A percentile compares a stretch with the other conserved stretches of the same genome.
These are phyloP conservation scores for Poecile atricapillus DNA, from an alignment of 2,113 vertebrate genomes.

Conservation along the genomic window DNA sequence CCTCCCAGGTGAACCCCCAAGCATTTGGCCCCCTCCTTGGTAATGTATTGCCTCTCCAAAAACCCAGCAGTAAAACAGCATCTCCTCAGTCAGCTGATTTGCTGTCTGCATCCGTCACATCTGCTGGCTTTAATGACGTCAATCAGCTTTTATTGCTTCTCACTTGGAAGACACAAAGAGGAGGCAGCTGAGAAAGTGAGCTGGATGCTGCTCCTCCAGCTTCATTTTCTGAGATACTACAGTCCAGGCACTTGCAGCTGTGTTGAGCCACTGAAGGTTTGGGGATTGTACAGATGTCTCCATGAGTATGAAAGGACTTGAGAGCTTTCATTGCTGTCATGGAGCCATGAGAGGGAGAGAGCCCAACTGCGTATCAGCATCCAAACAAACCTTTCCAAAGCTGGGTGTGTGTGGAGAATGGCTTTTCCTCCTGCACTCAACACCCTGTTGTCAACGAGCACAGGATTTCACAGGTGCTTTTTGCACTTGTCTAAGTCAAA, in stretches of 20 bases:
- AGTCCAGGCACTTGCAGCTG: neutral
- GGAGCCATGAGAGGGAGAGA: neutral
- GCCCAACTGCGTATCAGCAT: neutral
- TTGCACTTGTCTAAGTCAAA: neutral
- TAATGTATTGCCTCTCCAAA: neutral
- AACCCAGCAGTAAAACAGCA: neutral
- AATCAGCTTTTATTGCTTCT: conserved; percentile 45
- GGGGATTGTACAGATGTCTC: neutral
- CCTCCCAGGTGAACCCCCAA: neutral
- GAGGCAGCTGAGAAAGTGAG: conserved; percentile 19
- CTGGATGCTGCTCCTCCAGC: neutral
- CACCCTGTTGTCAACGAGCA: neutral
- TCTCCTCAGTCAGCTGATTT: conserved; percentile 15
- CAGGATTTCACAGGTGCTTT: neutral
- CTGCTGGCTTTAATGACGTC: conserved; percentile 19
- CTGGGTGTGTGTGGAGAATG: neutral
- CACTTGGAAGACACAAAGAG: conserved; percentile 37
- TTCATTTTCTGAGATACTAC: neutral
- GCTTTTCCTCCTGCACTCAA: rapidly evolving
- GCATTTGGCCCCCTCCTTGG: neutral
- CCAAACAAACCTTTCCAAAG: neutral
- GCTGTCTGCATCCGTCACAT: conserved; percentile 15
- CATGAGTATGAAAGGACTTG: neutral
- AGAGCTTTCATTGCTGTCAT: neutral
- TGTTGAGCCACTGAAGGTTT: neutral